Percentiles rank a stretch among this genome's conserved stretches.
phyloP scores from a whole-genome alignment of 1,140 invertebrate species.

The Pachypsylla venusta region DNA sequence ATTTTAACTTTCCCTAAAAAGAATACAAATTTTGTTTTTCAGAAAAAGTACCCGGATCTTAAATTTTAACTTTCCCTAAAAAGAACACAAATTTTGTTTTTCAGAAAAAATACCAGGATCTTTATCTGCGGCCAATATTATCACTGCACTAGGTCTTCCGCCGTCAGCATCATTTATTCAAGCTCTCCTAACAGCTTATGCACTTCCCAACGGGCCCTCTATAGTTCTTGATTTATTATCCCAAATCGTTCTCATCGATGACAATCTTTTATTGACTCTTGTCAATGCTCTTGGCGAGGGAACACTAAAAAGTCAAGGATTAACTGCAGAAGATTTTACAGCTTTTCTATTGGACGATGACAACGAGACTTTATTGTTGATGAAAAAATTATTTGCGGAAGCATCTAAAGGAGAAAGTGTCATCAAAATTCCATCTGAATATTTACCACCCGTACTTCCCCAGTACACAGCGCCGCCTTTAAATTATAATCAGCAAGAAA shows the following conservation, averaged over 20 bases:
- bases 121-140: not conserved
- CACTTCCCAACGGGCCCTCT: not conserved
- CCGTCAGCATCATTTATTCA: not conserved
- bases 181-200: not conserved
- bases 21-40: too few species aligned
- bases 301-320: not conserved
- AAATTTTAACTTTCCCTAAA: too few species aligned
- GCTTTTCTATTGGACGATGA: not conserved
- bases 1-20: too few species aligned
- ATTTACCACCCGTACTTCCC: not conserved
- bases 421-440: not conserved
- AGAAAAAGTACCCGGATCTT: too few species aligned
- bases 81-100: too few species aligned
- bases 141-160: not conserved
- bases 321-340: not conserved
- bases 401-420: not conserved
- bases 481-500: too few species aligned
- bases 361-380: not conserved
- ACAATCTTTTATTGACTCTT: not conserved
- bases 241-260: not conserved
- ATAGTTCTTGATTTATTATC: not conserved
- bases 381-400: not conserved
- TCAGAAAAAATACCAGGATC: too few species aligned
- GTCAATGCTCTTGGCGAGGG: not conserved
- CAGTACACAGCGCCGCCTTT: too few species aligned